Evolutionary conservation across 2,797 vertebrate genomes (phyloP), one percentile per base, ranked within the genome.

Genomic region (Semaprochilodus insignis): DNA sequence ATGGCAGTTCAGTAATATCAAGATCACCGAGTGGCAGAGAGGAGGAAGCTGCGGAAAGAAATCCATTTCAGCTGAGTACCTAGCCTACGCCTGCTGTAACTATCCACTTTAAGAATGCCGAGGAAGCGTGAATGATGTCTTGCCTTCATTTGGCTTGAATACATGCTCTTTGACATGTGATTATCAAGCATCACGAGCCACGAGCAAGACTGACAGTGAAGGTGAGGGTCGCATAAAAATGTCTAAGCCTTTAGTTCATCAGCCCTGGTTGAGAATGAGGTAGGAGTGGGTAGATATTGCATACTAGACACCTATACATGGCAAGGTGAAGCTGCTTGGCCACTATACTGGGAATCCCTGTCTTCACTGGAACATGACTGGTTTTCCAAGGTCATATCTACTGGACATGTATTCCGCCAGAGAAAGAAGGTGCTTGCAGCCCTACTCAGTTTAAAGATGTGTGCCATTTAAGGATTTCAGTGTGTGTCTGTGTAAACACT

Each of bases 41-140:
- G 55, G 71, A 52, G 17, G 23, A 73, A 13, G 25, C 70, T 27
- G 70, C 44, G 51, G 44, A 71, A 71, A 71, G 69, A 52, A 51
- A 54, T 72, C 48, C 19, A 14, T 72, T 72, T 54, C 23, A 19
- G 48, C 25, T 21, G 71, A 72, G 44, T 13, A 52, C 44, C 48
- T 8, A 16, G 17, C 54, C 51, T n/a, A 11, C 48, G 15, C 70
- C 23, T 72, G 17, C n/a, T 11, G 70, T 31, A 4, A 66, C 63
- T 36, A 4, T 66, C 31, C 63, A 66, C 63, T 36, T 66, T 19
- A 66, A 36, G 7, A 16, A 5, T 11, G 63, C 16, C 0, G 27
- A 13, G 63, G 19, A 66, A 66, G 10, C 63, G 2, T 19, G 63
- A 21, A 17, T 17, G 62, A 65, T 65, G 15, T 34, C 25, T 34